Evolutionary conservation across 2,113 vertebrate genomes (phyloP), one percentile per base, ranked within the genome.

Genomic region (Ginglymostoma cirratum): DNA sequence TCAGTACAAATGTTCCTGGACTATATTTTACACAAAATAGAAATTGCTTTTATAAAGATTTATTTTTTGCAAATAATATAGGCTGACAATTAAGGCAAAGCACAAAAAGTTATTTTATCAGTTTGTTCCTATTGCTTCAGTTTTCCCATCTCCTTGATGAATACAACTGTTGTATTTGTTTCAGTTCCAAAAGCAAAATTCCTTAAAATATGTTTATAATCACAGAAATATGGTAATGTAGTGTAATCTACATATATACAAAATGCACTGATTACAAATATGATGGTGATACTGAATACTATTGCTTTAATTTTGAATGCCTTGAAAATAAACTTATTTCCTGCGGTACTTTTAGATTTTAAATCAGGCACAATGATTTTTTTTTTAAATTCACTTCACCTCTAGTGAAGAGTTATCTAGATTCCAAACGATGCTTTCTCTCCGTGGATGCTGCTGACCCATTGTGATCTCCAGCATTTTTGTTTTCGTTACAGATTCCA

Each of bases 51-150:
- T 38, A 23, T 38, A 38, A 90, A 90, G 52, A 90, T 34, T 61
- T 23, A n/a, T 23, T 89, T 86, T 90, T 90, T 94, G 65, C 90
- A 94, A 94, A 67, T 67, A 67, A 94, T 4, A 67, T 30, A 67
- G 90, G 65, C 45, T 14, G 6, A 69, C 23, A 27, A 67, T 67
- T 12, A 42, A 94, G 66, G 38, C 66, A 94, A 21, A 70, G n/a
- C 65, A 70, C 92, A 38, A 42, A 70, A 70, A 30, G n/a, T n/a
- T 67, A 38, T 69, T 67, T 42, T 42, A 42, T 42, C 61, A 69
- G 67, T 38, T 90, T 45, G 65, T 70, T 70, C 23, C 92, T 70
- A 45, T 70, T 21, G 5, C 34, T 94, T 94, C 24, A 70, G 2
- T 45, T 70, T 69, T 23, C 92, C 65, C 0, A 27, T 93, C 61